Conservation (phyloP, 2,888 invertebrate genomes). For the Elmis aenea region DNA sequence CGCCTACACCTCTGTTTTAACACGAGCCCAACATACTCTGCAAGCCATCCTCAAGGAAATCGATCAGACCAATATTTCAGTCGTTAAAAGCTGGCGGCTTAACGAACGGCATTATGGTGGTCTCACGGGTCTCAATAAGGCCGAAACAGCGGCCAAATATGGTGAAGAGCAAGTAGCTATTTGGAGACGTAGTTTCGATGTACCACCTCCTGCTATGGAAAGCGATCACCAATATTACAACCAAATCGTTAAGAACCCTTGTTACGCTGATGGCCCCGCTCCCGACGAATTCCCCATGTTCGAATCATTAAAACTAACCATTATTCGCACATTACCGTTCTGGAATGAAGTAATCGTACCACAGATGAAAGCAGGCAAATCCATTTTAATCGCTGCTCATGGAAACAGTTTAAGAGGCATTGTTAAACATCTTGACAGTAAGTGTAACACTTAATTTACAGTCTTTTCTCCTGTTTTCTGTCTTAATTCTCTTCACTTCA, state of each 20-base stretch:
- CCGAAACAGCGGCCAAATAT: constrained; percentile 62
- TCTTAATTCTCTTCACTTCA: too few relatives aligned
- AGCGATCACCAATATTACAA: constrained; percentile 72
- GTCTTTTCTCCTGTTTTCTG: too few relatives aligned
- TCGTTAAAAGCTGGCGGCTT: constrained; percentile 57
- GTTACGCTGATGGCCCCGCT: constrained; percentile 65
- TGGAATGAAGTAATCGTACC: constrained; percentile 87
- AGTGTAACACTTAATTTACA: too few relatives aligned
- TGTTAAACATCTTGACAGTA: constrained; percentile 77
- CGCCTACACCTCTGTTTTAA: constrained; percentile 60
- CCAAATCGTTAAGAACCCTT: constrained; percentile 71
- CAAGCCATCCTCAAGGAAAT: constrained; percentile 54
- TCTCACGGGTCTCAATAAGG: constrained; percentile 62
- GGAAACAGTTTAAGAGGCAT: constrained; percentile 85
- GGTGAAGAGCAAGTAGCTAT: constrained; percentile 72
- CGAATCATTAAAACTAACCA: constrained; percentile 80
- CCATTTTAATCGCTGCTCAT: constrained; percentile 80
- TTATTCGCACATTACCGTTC: constrained; percentile 79
- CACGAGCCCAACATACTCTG: constrained; percentile 57
- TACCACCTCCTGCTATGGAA: constrained; percentile 81
- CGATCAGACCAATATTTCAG: constrained; percentile 52
- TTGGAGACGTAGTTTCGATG: constrained; percentile 84
- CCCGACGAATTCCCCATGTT: constrained; percentile 75
- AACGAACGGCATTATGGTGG: constrained; percentile 65
- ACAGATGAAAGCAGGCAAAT: constrained; percentile 77